Evolutionary conservation across 2,888 invertebrate genomes (phyloP).

Genomic region (Nudaria mundana): DNA sequence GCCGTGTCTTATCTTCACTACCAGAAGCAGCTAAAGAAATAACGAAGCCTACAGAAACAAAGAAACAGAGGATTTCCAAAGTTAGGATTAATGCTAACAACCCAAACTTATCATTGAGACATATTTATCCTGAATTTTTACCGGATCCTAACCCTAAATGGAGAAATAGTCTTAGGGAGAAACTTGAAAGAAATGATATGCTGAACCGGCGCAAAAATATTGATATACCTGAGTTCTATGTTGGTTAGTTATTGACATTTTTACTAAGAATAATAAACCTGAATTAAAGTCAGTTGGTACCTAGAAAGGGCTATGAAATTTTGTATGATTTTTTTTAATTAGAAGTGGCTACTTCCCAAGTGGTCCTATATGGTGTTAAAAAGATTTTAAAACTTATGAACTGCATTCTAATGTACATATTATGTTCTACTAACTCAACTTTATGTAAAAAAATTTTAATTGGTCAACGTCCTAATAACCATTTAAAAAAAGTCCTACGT

Average conservation of each 20-base stretch:
- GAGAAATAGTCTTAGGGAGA: conserved; percentile 91
- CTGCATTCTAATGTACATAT: neutral
- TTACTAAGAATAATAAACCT: neutral
- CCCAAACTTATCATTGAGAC: conserved; percentile 81
- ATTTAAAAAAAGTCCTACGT: too few relatives aligned
- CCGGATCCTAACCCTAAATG: conserved; percentile 90
- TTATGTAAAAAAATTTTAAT: too few relatives aligned
- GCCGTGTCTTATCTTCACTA: conserved; percentile 51
- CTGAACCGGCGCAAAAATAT: conserved; percentile 88
- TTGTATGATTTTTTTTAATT: too few relatives aligned
- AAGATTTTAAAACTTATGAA: neutral
- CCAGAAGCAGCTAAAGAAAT: conserved; percentile 47
- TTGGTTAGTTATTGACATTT: conserved; percentile 83
- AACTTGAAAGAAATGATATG: conserved; percentile 96
- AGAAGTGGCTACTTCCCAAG: too few relatives aligned
- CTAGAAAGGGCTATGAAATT: neutral
- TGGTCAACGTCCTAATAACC: too few relatives aligned
- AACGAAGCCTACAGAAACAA: conserved; percentile 10
- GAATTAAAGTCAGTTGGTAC: neutral
- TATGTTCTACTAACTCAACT: neutral
- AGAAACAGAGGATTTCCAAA: conserved; percentile 32
- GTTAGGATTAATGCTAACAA: conserved; percentile 40
- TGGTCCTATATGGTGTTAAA: neutral
- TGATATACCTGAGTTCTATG: conserved; percentile 98
- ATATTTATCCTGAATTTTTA: conserved; percentile 94